These are phyloP conservation scores for Tauraco hartlaubi DNA, from an alignment of 2,797 vertebrate genomes.

Conservation along the genomic window DNA sequence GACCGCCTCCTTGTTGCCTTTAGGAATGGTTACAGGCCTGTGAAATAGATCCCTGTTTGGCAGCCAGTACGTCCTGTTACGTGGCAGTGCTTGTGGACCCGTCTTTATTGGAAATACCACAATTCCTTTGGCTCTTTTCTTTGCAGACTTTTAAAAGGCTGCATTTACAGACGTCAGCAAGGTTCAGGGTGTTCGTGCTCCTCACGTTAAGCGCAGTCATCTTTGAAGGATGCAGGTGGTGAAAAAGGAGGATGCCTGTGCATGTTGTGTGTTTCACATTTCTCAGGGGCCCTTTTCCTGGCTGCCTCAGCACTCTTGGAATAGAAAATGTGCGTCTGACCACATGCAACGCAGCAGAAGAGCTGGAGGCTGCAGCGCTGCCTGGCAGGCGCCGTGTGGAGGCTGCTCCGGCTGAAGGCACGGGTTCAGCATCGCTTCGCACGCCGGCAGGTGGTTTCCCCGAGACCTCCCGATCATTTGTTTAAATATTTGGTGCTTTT, in stretches of 20 bases:
- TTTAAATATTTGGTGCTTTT: neutral
- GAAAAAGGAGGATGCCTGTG: neutral
- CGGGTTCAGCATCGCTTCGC: fast-evolving
- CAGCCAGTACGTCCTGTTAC: neutral
- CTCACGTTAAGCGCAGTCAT: fast-evolving
- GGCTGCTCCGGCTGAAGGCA: neutral
- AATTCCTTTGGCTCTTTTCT: neutral
- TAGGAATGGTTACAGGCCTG: neutral
- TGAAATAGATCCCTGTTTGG: neutral
- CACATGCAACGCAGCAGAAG: neutral
- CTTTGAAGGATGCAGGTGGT: neutral
- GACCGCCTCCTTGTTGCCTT: fast-evolving
- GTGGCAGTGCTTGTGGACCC: neutral
- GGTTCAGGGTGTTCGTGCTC: neutral
- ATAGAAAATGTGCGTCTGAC: neutral
- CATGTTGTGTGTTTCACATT: fast-evolving
- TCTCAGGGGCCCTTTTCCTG: neutral
- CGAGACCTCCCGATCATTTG: fast-evolving
- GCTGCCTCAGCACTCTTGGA: neutral
- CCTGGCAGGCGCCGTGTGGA: neutral
- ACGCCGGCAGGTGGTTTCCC: fast-evolving
- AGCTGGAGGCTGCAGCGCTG: neutral
- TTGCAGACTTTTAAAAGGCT: neutral
- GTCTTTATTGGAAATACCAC: neutral
- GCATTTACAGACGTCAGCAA: neutral